These are phyloP conservation scores for Graptemys geographica DNA, from an alignment of 2,797 vertebrate species.

Conservation along the genomic window DNA sequence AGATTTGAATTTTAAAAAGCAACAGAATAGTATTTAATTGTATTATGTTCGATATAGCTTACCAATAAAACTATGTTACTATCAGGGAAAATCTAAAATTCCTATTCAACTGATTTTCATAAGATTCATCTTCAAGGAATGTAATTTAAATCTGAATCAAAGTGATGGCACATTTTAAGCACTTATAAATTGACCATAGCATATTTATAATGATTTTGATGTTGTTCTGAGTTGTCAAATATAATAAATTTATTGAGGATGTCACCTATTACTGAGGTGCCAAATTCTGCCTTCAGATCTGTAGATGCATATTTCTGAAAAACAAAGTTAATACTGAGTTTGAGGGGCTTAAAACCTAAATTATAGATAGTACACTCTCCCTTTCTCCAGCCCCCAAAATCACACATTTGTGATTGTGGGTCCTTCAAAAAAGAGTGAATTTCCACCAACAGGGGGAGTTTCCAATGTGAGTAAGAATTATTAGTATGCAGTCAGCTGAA, in stretches of 20 bases:
- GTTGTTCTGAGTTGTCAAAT: slow-evolving; percentile 17
- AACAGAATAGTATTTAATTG: slow-evolving; percentile 40
- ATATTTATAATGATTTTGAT: slow-evolving; percentile 28
- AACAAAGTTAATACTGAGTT: slow-evolving; percentile 15
- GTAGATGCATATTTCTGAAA: slow-evolving; percentile 37
- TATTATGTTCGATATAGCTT: slow-evolving; percentile 11
- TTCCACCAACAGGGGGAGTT: not conserved
- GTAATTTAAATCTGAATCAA: slow-evolving; percentile 47
- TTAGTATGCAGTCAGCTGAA: slow-evolving; percentile 33
- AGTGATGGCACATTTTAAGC: not conserved
- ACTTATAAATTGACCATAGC: not conserved
- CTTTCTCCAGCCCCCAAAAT: slow-evolving; percentile 7
- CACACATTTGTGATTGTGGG: not conserved
- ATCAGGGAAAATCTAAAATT: slow-evolving; percentile 15
- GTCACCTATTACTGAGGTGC: not conserved
- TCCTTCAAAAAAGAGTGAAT: not conserved
- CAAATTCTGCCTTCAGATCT: slow-evolving; percentile 47
- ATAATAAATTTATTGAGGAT: slow-evolving; percentile 30
- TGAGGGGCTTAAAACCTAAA: slow-evolving; percentile 28
- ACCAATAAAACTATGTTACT: slow-evolving; percentile 22
- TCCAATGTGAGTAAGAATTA: not conserved
- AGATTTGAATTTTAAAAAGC: slow-evolving; percentile 15
- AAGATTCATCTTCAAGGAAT: slow-evolving; percentile 47
- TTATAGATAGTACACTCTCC: not conserved
- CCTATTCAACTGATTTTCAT: slow-evolving; percentile 28